Evolutionary conservation across 2,797 vertebrate species (phyloP).

Genomic region (Atherinosoma microstoma): DNA sequence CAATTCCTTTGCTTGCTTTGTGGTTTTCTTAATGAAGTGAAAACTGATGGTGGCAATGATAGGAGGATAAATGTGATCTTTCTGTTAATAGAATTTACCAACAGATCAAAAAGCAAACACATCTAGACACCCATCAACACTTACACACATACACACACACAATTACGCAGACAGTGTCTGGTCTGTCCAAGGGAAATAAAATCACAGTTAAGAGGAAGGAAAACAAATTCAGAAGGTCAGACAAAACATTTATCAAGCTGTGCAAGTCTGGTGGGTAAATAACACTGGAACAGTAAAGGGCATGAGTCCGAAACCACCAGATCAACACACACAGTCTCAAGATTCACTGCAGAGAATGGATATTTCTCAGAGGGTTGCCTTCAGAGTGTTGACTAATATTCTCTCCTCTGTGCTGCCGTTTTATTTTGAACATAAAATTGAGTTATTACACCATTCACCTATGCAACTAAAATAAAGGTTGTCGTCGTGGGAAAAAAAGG

Average conservation of each 20-base stretch:
- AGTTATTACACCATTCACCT: constrained; percentile 57
- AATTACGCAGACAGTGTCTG: constrained; percentile 43
- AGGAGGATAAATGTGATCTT: constrained; percentile 45
- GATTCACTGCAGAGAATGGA: constrained; percentile 68
- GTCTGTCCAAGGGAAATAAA: constrained; percentile 79
- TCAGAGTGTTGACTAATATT: constrained; percentile 69
- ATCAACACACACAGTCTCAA: constrained; percentile 73
- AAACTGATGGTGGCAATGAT: constrained; percentile 25
- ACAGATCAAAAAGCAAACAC: constrained; percentile 34
- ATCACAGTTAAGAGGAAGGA: constrained; percentile 76
- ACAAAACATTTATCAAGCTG: constrained; percentile 83
- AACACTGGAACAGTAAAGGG: constrained; percentile 83
- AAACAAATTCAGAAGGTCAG: constrained; percentile 83
- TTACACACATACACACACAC: constrained; percentile 25
- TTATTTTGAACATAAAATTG: constrained; percentile 73
- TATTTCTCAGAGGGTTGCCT: constrained; percentile 77
- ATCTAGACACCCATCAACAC: constrained; percentile 7
- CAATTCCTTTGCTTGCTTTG: constrained; percentile 31
- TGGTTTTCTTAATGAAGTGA: constrained; percentile 43
- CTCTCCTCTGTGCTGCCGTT: constrained; percentile 62
- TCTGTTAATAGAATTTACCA: constrained; percentile 21
- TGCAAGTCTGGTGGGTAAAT: constrained; percentile 82
- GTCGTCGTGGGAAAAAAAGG: constrained; percentile 25
- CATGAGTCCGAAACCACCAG: constrained; percentile 78
- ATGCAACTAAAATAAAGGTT: constrained; percentile 54